Evolutionary conservation across 2,888 invertebrate species (phyloP).

Genomic region (Seira sanloemensis): DNA sequence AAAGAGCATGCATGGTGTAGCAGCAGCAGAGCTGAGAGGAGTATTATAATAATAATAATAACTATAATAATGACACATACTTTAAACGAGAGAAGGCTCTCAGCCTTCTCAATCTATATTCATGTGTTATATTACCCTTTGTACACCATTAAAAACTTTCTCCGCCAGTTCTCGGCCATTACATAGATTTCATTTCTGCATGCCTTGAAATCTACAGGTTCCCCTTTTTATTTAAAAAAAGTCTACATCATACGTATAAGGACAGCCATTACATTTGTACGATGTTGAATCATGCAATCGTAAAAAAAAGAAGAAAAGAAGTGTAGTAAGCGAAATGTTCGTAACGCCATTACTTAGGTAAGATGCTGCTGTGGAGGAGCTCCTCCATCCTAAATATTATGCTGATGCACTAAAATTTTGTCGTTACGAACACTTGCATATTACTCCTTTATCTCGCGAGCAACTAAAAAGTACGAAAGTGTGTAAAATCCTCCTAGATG

Average conservation of each 20-base stretch:
- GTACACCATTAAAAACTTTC: constrained; percentile 5
- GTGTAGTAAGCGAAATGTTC: constrained; percentile 45
- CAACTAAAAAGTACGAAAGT: background rate
- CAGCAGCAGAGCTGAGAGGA: background rate
- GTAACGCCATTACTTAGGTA: constrained; percentile 35
- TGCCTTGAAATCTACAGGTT: constrained; percentile 56
- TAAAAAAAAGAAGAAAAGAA: constrained; percentile 25
- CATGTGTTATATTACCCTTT: constrained; percentile 3
- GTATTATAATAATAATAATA: background rate
- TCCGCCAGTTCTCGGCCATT: background rate
- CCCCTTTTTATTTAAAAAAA: constrained; percentile 16
- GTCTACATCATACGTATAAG: constrained; percentile 33
- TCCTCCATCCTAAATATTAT: constrained; percentile 45
- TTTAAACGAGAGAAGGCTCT: background rate
- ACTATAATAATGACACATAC: constrained; percentile 10
- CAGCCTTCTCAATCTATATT: constrained; percentile 1
- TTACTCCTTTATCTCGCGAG: background rate
- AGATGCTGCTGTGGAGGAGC: constrained; percentile 43
- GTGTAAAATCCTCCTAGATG: background rate
- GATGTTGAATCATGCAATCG: constrained; percentile 56
- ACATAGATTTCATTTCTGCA: background rate
- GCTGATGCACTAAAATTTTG: constrained; percentile 61
- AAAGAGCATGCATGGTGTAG: background rate
- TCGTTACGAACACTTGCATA: constrained; percentile 57
- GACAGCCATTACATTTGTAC: constrained; percentile 53